Base-by-base conservation (phyloP, 2,888 invertebrate genomes). In the Drosophila algonquin region DNA sequence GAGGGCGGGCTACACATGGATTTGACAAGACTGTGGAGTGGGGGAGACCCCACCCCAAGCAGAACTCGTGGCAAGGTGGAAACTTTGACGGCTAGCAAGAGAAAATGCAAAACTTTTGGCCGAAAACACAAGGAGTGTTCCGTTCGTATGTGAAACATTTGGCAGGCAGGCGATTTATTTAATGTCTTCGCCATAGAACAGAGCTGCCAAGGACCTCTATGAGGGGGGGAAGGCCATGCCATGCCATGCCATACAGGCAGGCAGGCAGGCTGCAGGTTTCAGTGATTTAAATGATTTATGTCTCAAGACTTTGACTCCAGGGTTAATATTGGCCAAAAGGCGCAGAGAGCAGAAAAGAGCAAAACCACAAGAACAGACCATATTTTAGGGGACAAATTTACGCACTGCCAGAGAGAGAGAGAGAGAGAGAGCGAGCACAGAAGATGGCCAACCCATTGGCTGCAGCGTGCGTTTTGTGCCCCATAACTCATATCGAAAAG, bases 221-320 rank as follows among this genome's bases (percentile, higher is more conserved):
- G 1, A 18, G 18, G 54, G 40, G 57, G 21, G 56, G 18, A 47
- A 48, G 63, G 55, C 53, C 48, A 54, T 52, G 48, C 54, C 27
- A 18, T 18, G 18, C 18, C 18, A 18, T 54, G 54, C 32, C 32
- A 32, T 10, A 4, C 32, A 32, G 10, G 9, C 52, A 63, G 56
- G 10, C 32, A 32, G 10, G 9, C 52, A 63, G 56, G 59, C 89
- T 92, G 90, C 91, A 90, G 91, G 91, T 90, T 91, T 85, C 90
- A 91, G 92, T 91, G 92, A 92, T 92, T 92, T 92, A 91, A 81
- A 90, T 92, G 92, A 92, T 92, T 92, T 92, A 92, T 92, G 90
- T 87, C 81, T 75, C 77, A 86, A 84, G 85, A 88, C 85, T 85
- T 81, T 79, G 80, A 79, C 90, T 90, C 65, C 85, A 78, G 90